phyloP scores from a whole-genome alignment of 1,140 invertebrate genomes.

The Thaumatotibia leucotreta region DNA sequence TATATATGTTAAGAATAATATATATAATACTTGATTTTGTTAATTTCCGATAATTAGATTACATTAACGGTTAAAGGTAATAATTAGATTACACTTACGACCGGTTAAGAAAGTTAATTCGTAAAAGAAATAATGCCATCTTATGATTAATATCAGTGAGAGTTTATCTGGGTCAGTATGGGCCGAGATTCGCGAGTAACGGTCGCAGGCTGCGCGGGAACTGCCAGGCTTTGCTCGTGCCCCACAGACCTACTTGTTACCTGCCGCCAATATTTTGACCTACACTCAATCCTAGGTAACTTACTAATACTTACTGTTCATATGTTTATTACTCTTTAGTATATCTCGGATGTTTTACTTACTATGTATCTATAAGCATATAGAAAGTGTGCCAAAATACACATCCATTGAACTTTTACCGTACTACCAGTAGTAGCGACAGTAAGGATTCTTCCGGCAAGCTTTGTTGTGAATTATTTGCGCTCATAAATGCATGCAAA shows the following conservation, averaged over 20 bases:
- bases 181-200: slow-evolving; percentile 43
- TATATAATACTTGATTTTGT: too few species aligned
- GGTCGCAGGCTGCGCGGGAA: slow-evolving; percentile 44
- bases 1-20: too few species aligned
- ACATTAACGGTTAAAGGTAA: too few species aligned
- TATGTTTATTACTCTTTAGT: too few species aligned
- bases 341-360: too few species aligned
- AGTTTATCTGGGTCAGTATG: slow-evolving; percentile 59
- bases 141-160: slow-evolving; percentile 23
- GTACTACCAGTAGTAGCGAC: background rate
- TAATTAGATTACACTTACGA: too few species aligned
- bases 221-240: background rate
- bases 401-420: background rate
- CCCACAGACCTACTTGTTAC: slow-evolving; percentile 36
- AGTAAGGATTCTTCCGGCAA: background rate
- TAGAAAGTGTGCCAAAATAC: background rate
- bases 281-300: background rate
- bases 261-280: slow-evolving; percentile 27
- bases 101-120: background rate
- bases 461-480: background rate
- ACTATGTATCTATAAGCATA: background rate
- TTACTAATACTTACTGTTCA: too few species aligned
- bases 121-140: background rate
- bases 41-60: too few species aligned
- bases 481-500: background rate